Percentiles rank a stretch among this genome's conserved stretches.
Evolutionary conservation across 2,113 vertebrate species (phyloP).

Genomic region (Phrynosoma platyrhinos): DNA sequence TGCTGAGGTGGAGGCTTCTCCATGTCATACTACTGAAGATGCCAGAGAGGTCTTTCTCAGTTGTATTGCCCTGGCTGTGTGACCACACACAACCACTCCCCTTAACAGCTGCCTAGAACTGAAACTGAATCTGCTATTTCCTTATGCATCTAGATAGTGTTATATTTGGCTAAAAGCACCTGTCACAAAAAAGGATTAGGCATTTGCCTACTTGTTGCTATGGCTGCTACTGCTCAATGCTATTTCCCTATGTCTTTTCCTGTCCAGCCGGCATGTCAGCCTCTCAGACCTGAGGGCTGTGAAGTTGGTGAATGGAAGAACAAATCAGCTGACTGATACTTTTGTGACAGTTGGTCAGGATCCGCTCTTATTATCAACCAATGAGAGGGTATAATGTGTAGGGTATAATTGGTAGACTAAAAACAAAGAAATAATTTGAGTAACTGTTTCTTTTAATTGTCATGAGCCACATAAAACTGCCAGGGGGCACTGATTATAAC

Average conservation of each 20-base stretch:
- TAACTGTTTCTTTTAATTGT: slow-evolving; percentile 59
- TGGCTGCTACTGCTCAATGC: slow-evolving; percentile 45
- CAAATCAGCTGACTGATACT: slow-evolving; percentile 66
- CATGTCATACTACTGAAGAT: neutral
- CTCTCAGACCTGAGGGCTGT: slow-evolving; percentile 59
- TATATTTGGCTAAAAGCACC: slow-evolving; percentile 36
- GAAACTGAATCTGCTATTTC: neutral
- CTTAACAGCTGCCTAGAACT: too few species aligned
- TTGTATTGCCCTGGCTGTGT: too few species aligned
- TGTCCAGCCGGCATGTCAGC: slow-evolving; percentile 65
- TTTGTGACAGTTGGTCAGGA: slow-evolving; percentile 63
- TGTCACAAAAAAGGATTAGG: slow-evolving; percentile 36
- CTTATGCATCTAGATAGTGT: slow-evolving; percentile 47
- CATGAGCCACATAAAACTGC: slow-evolving; percentile 49
- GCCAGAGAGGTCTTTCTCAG: too few species aligned
- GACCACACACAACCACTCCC: too few species aligned
- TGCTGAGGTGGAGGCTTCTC: too few species aligned
- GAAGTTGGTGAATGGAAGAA: slow-evolving; percentile 70
- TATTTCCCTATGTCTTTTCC: slow-evolving; percentile 69
- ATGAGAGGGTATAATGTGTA: slow-evolving; percentile 26
- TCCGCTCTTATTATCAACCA: slow-evolving; percentile 63
- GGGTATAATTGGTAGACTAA: slow-evolving; percentile 43
- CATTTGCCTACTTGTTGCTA: slow-evolving; percentile 58
- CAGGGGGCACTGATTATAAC: slow-evolving; percentile 35
- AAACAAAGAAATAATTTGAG: slow-evolving; percentile 42